Base-by-base conservation (phyloP, 92 coral and sea anemone genomes). In the Heliopora coerulea region DNA sequence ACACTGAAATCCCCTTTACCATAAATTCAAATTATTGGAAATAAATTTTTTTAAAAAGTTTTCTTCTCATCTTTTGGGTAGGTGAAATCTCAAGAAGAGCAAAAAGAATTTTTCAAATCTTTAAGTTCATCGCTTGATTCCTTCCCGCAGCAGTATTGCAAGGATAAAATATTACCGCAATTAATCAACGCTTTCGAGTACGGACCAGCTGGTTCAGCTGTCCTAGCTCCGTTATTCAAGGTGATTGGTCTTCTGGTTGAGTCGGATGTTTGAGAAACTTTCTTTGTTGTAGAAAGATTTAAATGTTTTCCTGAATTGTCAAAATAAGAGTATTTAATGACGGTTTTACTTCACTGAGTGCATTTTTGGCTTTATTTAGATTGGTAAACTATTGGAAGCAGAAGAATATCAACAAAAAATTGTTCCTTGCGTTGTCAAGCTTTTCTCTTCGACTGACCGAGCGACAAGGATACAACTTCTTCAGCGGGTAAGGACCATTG, bases 401-500 rank as follows among this genome's bases (percentile, higher is more conserved):
- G 96, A 87, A 25, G 99, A 95, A 48, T 95, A 95, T 78, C 96
- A 95, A 46, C 90, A 85, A 60, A 90, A 74, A 73, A 95, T 95
- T 39, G 99, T 95, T 18, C 99, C 99, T 26, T 95, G 99, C 81
- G 99, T 95, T 19, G 96, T 95, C 12, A 95, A 95, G 32, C 86
- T 95, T 20, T 95, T 95, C 62, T 95, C 99, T 59, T 95, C 96
- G 27, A 95, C 99, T 23, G 99, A 95, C 87, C 83, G 99, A 74
- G 99, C 99, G 40, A 95, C 99, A 33, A 85, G 99, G 58, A 95
- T 95, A 29, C 91, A 95, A 34, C 73, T 95, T n/a, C 80, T 95
- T 15, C 99, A 95, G 80, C 99, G 90, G 95, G 99, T 95, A 39
- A n/a, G n/a, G n/a, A n/a, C n/a, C n/a, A n/a, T n/a, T n/a, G n/a